Evolutionary conservation across 2,888 invertebrate species (phyloP).

Genomic region (Octonoba sinensis): DNA sequence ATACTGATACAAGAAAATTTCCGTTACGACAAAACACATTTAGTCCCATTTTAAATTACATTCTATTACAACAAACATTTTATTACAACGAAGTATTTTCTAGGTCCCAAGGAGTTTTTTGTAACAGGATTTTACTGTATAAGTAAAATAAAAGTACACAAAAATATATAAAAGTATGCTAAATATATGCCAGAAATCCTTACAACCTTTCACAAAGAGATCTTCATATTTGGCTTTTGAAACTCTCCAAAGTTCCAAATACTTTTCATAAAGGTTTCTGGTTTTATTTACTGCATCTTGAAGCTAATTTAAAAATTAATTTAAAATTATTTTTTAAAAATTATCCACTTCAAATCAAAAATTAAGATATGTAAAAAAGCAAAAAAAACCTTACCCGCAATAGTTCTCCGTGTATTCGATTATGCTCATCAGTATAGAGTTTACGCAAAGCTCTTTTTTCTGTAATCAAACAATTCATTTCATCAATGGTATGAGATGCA

Average conservation of each 20-base stretch:
- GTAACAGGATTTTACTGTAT: too few species aligned
- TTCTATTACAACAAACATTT: too few species aligned
- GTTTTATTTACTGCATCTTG: constrained; percentile 89
- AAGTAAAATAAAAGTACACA: too few species aligned
- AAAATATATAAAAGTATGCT: too few species aligned
- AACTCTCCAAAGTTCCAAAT: constrained; percentile 87
- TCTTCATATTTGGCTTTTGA: constrained; percentile 93
- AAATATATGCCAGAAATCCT: not conserved
- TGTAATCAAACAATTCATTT: constrained; percentile 83
- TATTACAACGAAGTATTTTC: too few species aligned
- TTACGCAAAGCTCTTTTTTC: constrained; percentile 90
- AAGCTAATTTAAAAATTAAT: constrained; percentile 75
- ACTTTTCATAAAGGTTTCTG: constrained; percentile 92
- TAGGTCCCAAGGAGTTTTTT: too few species aligned
- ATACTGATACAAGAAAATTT: too few species aligned
- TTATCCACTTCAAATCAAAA: not conserved
- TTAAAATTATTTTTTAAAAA: not conserved
- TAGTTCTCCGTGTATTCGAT: constrained; percentile 84
- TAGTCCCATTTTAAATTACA: too few species aligned
- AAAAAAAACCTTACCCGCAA: constrained; percentile 78
- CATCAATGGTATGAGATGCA: constrained; percentile 85
- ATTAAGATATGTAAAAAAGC: not conserved
- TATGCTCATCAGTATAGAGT: constrained; percentile 89
- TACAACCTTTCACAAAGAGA: constrained; percentile 68
- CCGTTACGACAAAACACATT: too few species aligned